Conservation (phyloP, 2,888 invertebrate genomes). For the Nemapogon koenigi region DNA sequence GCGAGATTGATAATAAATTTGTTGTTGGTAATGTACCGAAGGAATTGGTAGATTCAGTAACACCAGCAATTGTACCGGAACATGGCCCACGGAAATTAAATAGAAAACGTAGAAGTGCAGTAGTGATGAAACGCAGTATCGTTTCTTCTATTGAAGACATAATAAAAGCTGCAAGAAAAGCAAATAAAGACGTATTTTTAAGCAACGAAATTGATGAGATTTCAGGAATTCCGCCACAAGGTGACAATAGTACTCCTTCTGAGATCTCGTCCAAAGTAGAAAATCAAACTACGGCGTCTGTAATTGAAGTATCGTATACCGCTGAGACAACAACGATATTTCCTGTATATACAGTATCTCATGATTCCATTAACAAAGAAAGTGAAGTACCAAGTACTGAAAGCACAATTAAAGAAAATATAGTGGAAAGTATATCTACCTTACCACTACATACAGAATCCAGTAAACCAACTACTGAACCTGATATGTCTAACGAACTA, state of each 20-base stretch:
- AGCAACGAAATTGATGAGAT: constrained; percentile 57
- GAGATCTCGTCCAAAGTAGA: no score
- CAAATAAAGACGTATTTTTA: constrained; percentile 45
- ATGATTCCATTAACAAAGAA: constrained; percentile 23
- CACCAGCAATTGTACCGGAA: constrained; percentile 69
- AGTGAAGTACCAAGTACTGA: constrained; percentile 17
- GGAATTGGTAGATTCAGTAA: constrained; percentile 56
- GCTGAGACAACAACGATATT: constrained; percentile 20
- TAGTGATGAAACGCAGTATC: constrained; percentile 31
- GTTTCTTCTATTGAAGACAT: constrained; percentile 46
- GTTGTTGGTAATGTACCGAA: constrained; percentile 72
- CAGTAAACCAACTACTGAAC: constrained; percentile 26
- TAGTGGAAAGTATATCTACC: constrained; percentile 50
- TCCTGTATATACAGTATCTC: constrained; percentile 32
- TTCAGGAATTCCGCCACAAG: constrained; percentile 18
- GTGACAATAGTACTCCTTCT: not conserved
- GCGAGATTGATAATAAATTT: constrained; percentile 57
- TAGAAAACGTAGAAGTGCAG: constrained; percentile 27
- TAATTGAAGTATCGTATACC: no score
- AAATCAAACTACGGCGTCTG: no score
- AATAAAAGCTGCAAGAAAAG: constrained; percentile 36
- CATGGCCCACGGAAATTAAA: constrained; percentile 66
- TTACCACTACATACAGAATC: constrained; percentile 32
- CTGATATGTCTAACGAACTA: constrained; percentile 28
- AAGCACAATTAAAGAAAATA: constrained; percentile 25